Evolutionary conservation across 2,113 vertebrate genomes (phyloP), one percentile per base, ranked within the genome.

Genomic region (Peromyscus californicus): DNA sequence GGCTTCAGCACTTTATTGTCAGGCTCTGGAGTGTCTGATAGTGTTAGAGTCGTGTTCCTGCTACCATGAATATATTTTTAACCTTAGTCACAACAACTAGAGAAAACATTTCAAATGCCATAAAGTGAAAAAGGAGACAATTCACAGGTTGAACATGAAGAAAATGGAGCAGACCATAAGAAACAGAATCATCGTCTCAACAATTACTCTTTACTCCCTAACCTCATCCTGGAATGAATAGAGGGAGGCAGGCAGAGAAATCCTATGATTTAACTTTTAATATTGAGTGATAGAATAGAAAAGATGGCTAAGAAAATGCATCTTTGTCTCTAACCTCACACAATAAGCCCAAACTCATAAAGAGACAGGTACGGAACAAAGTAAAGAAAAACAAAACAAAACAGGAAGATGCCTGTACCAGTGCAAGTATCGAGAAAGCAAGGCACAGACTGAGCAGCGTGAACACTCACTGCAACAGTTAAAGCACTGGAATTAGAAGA

Each of bases 221-320:
- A 75, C 74, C 10, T 96, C 39, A 51, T 26, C 21, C n/a, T n/a
- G n/a, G 48, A 51, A 86, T 72, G 42, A 91, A 93, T n/a, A 93
- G 63, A 48, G 61, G n/a, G 2, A 83, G 29, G 33, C 8, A 95
- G 26, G 70, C 24, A 91, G 2, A 80, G 10, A 95, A 95, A 57
- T 36, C 1, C 51, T 84, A 84, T 90, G 24, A n/a, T 65, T 36
- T 93, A 85, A 82, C 39, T 4, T 3, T 3, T 22, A 95, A 74
- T 79, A 65, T 36, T 33, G 78, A 61, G 21, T 72, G n/a, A 10
- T 21, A 75, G 2, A 91, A 89, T 1, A 91, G 61, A 95, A 93
- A 82, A 59, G 51, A 74, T 54, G 15, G 19, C 11, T 15, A 74
- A 57, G 21, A 92, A 97, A 85, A 76, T 39, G 42, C 1, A 74